Conservation (phyloP, 2,113 vertebrate genomes). For the Guaruba guarouba region DNA sequence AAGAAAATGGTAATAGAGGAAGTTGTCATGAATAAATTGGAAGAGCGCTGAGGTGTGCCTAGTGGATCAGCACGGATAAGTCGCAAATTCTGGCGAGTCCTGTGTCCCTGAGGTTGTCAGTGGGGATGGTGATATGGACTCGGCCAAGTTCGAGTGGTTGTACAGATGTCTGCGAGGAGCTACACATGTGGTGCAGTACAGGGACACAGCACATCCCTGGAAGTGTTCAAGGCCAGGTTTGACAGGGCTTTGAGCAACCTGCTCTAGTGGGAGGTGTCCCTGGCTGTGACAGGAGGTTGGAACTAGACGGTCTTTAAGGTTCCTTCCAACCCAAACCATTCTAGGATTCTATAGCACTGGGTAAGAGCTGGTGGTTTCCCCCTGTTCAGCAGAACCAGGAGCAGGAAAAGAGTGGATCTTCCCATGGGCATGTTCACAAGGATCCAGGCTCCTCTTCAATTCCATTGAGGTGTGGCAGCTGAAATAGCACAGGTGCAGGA, state of each 20-base stretch:
- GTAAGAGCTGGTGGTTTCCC: background rate
- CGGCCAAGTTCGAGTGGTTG: rapidly evolving
- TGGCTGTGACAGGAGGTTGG: background rate
- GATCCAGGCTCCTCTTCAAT: background rate
- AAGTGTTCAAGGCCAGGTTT: background rate
- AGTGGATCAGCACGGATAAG: rapidly evolving
- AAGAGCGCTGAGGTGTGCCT: background rate
- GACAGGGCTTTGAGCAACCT: background rate
- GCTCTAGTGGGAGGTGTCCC: background rate
- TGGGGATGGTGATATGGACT: rapidly evolving
- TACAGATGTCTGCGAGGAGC: background rate
- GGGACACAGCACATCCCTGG: background rate
- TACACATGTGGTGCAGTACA: rapidly evolving
- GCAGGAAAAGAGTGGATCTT: background rate
- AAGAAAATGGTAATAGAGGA: background rate
- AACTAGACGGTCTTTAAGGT: background rate
- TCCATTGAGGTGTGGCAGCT: background rate
- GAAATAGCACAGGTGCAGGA: background rate
- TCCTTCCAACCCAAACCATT: background rate
- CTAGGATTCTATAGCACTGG: background rate
- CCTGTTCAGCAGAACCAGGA: rapidly evolving
- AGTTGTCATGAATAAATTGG: rapidly evolving
- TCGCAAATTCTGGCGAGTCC: rapidly evolving
- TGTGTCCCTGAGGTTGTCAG: background rate
- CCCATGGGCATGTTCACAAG: rapidly evolving